Evolutionary conservation across 2,888 invertebrate genomes (phyloP), one percentile per base, ranked within the genome.

Genomic region (Dromius quadrimaculatus): DNA sequence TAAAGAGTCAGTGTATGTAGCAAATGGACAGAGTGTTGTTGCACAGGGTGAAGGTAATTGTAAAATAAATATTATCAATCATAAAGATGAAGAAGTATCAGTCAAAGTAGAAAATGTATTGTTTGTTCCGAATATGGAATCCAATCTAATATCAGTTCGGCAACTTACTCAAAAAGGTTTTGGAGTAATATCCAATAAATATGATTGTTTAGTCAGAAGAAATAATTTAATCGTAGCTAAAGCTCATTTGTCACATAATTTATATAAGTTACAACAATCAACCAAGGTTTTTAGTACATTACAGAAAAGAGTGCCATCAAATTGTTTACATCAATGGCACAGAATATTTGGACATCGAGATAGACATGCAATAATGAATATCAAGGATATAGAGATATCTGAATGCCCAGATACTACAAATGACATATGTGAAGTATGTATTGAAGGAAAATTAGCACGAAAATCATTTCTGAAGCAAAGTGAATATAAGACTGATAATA

Each of bases 391-490:
- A 1, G 61, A 63, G 28, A 13, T 59, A 38, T 28, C 28, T 28
- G 3, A 3, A 28, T 28, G 28, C 8, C n/a, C n/a, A n/a, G 6
- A 28, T 5, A 28, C 3, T 28, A 28, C 3, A 28, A 8, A 28
- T 28, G 6, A 5, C 4, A 32, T 61, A 5, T 76, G 74, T 68
- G 68, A 75, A 68, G 19, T 59, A 4, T 78, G 76, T 64, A 41
- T 76, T 4, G 64, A 77, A 64, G 74, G 74, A 38, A 78, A 78
- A 72, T 65, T 73, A 45, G 74, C 76, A 6, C 36, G 73, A 6
- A 50, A 63, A 50, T 71, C 73, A 1, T 76, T 77, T 62, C 76
- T 77, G 19, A 75, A 76, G 57, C 43, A 63, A 57, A 41, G 62
- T 4, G 45, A 63, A 15, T 72, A 19, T 3, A 69, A 74, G 34